Evolutionary conservation across 1,140 invertebrate species (phyloP).

Genomic region (Gyrodactylus salaris): DNA sequence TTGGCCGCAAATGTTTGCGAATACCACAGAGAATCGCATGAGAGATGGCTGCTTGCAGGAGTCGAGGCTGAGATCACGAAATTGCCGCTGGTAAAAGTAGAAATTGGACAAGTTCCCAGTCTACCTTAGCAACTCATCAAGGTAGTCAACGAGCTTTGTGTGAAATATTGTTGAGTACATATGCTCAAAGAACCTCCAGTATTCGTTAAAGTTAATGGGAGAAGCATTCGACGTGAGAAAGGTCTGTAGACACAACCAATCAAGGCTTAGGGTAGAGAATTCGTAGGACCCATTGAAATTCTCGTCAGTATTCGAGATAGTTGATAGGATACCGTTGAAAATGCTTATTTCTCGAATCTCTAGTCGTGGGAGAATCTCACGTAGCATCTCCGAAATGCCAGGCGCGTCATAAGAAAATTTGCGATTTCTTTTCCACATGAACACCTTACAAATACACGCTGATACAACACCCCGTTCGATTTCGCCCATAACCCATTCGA

Average conservation of each 20-base stretch:
- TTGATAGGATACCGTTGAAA: not conserved
- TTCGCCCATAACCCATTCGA: no score
- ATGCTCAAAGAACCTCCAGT: constrained; percentile 47
- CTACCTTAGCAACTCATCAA: constrained; percentile 82
- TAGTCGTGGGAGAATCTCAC: not conserved
- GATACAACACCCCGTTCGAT: no score
- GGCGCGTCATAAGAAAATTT: constrained; percentile 82
- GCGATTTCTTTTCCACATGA: no score
- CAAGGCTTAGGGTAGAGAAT: constrained; percentile 59
- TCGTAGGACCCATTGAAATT: no score
- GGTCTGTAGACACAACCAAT: constrained; percentile 77
- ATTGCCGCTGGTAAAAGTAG: constrained; percentile 71
- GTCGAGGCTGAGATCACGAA: constrained; percentile 91
- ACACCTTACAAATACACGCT: no score
- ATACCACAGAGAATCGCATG: constrained; percentile 79
- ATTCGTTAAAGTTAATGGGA: constrained; percentile 43
- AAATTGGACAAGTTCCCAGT: constrained; percentile 64
- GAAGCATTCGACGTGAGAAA: constrained; percentile 55
- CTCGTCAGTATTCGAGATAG: constrained; percentile 45
- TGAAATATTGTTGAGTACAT: constrained; percentile 81
- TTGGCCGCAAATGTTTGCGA: constrained; percentile 79
- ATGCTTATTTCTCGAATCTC: not conserved
- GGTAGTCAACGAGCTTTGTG: constrained; percentile 80
- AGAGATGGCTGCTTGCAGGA: constrained; percentile 87
- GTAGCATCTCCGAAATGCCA: constrained; percentile 11